These are phyloP conservation scores for Pangasius macronema DNA, from an alignment of 2,797 vertebrate species.

Conservation along the genomic window DNA sequence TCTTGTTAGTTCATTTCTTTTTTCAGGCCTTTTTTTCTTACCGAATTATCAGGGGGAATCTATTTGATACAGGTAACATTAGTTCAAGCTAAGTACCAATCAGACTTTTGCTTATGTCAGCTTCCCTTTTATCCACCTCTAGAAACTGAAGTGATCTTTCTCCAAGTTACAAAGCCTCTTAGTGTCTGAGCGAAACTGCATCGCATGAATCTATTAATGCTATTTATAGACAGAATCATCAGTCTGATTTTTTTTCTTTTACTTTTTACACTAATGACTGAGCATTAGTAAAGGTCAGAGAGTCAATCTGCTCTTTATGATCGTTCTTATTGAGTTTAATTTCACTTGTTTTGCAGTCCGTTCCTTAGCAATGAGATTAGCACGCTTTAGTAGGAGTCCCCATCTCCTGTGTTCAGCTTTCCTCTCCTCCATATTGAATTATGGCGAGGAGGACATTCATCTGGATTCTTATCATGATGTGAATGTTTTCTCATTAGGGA, in stretches of 20 bases:
- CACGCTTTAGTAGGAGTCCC: constrained; percentile 18
- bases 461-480: constrained; percentile 22
- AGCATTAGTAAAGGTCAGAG: constrained; percentile 9
- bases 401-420: constrained; percentile 28
- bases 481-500: constrained; percentile 26
- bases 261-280: not conserved
- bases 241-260: not conserved
- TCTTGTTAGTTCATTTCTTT: not conserved
- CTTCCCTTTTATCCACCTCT: not conserved
- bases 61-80: not conserved
- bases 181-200: too few species aligned
- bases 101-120: not conserved
- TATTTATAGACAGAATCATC: not conserved
- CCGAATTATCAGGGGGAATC: not conserved
- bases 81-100: not conserved
- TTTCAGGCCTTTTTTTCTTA: not conserved
- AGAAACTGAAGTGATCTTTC: too few species aligned
- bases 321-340: constrained; percentile 41
- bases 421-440: constrained; percentile 49
- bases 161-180: too few species aligned
- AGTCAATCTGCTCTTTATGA: constrained; percentile 27
- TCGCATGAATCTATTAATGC: not conserved
- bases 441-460: constrained; percentile 31
- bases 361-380: constrained; percentile 45
- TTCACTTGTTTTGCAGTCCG: constrained; percentile 23